Base-by-base conservation (phyloP, 2,888 invertebrate species). In the Pheosia gnoma region DNA sequence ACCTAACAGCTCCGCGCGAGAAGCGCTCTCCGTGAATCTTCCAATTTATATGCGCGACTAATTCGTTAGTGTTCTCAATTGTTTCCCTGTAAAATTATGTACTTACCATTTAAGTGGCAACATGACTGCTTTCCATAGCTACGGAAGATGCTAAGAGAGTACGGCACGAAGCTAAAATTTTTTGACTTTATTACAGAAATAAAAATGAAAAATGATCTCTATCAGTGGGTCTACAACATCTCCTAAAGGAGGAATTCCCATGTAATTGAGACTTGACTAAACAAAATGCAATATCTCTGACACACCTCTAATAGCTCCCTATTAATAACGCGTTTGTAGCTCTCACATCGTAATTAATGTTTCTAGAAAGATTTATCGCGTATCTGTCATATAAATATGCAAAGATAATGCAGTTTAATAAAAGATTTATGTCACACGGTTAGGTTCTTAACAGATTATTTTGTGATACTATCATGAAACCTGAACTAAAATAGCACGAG, bases 401-500 rank as follows among this genome's bases (percentile, higher is more conserved):
- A 43, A 55, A 60, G 61, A 49, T 59, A 58, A 52, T 56, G 51
- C n/a, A 45, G 37, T 6, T 58, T 58, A 54, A 60, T 57, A 39
- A 58, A 7, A 47, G 36, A 60, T 59, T 61, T 62, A 47, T 39
- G 39, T 53, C 13, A 45, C 58, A 62, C 63, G 62, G 25, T 59
- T 60, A 53, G 38, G 59, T 65, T 68, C 63, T 58, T 57, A 66
- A 68, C 65, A 65, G 61, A 71, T 69, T 71, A 72, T 74, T 74
- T 58, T 70, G 59, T 71, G 78, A 78, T 79, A 84, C 77, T 82
- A 83, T 83, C 80, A 81, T 77, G 81, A 82, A 83, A 79, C 79
- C 72, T 70, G 59, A 62, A 75, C 81, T 68, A 81, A 87, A 87
- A 87, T 87, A 87, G 80, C 79, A 69, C 84, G 87, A 86, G 87